Evolutionary conservation across 2,888 invertebrate genomes (phyloP).

Genomic region (Acrobasis suavella): DNA sequence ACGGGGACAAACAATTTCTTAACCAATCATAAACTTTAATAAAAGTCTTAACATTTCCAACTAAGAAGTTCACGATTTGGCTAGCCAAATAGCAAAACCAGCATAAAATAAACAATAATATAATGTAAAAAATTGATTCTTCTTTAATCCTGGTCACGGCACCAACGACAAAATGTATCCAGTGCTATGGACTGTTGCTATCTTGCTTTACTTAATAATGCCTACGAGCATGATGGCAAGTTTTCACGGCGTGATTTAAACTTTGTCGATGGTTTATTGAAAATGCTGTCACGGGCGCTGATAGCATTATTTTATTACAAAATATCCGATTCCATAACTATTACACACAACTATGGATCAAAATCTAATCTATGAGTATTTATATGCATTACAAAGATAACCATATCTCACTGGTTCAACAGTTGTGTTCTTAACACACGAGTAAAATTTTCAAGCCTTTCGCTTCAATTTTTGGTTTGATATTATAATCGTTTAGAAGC

Average conservation of each 20-base stretch:
- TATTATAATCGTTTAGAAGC: constrained; percentile 63
- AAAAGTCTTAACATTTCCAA: not conserved
- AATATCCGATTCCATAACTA: constrained; percentile 35
- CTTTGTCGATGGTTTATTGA: too few relatives aligned
- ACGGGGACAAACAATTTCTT: constrained; percentile 30
- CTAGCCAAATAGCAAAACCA: not conserved
- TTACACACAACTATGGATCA: constrained; percentile 48
- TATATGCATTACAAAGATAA: constrained; percentile 56
- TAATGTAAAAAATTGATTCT: too few relatives aligned
- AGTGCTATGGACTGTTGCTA: too few relatives aligned
- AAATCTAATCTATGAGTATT: constrained; percentile 70
- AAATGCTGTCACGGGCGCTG: too few relatives aligned
- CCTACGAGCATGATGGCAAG: too few relatives aligned
- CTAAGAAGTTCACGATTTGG: not conserved
- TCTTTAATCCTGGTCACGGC: too few relatives aligned
- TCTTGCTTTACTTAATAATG: too few relatives aligned
- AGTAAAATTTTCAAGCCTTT: constrained; percentile 75
- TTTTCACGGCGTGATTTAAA: too few relatives aligned
- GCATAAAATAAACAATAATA: not conserved
- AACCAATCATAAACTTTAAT: constrained; percentile 27
- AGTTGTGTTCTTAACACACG: constrained; percentile 78
- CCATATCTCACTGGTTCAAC: constrained; percentile 66
- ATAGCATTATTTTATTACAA: constrained; percentile 24
- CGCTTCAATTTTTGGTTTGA: constrained; percentile 81
- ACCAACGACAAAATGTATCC: too few relatives aligned